phyloP scores from a whole-genome alignment of 2,888 invertebrate genomes.

The Meghimatium bilineatum region DNA sequence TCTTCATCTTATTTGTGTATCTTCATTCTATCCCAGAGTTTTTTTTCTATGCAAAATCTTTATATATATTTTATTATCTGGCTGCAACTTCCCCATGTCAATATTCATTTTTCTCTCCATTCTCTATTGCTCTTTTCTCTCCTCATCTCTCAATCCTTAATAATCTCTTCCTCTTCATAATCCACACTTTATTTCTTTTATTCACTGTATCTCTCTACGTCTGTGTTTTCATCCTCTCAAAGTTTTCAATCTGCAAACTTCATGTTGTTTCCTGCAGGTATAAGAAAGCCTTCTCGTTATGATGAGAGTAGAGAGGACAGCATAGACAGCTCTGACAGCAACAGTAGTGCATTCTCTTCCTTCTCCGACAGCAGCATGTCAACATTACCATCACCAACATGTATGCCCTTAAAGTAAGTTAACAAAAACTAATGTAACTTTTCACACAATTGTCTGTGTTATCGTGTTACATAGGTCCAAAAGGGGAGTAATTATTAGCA shows the following conservation, averaged over 20 bases:
- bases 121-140: neutral
- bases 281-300: neutral
- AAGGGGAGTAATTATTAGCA: no score
- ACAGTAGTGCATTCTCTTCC: slow-evolving; percentile 24
- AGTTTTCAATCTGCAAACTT: no score
- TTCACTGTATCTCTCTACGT: neutral
- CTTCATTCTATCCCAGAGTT: no score
- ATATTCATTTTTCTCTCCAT: no score
- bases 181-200: neutral
- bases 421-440: no score
- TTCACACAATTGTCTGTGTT: no score
- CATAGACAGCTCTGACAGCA: neutral
- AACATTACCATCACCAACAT: neutral
- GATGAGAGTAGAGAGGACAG: neutral
- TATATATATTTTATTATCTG: no score
- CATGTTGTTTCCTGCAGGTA: neutral
- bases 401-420: slow-evolving; percentile 27
- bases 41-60: no score
- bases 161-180: no score
- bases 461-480: no score
- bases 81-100: no score
- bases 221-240: neutral
- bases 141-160: neutral
- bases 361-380: slow-evolving; percentile 34
- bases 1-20: no score